Evolutionary conservation across 2,888 invertebrate species (phyloP), one percentile per base, ranked within the genome.

Genomic region (Trisateles emortualis): DNA sequence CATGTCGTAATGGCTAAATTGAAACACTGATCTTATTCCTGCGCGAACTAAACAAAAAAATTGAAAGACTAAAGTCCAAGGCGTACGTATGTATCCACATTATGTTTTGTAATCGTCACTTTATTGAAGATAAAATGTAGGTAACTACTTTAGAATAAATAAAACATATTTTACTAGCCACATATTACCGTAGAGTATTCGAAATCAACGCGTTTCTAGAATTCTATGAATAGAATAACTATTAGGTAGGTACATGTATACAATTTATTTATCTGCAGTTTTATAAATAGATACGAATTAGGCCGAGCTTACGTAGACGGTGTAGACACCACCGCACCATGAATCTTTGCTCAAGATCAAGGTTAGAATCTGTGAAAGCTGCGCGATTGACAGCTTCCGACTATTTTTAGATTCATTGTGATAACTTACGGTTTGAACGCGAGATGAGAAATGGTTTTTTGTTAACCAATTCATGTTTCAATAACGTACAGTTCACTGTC

Each of bases 1-100:
- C 75, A 74, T 72, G 72, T 66, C 68, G 70, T 70, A 65, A 60
- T 68, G 66, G 65, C 68, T 68, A 62, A 66, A 76, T 78, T 72
- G 69, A 75, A 73, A 73, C 62, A 64, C 57, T 60, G 48, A 60
- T 48, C 32, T 57, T 33, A 43, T 46, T 54, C 36, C 45, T 39
- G 40, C 24, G 33, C 48, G n/a, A 46, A 40, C 52, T 42, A 42
- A 14, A 16, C 30, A 44, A 44, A 36, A 35, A 36, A 52, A 52
- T 41, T 32, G 17, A 35, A 32, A 42, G 35, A 33, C 30, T 44
- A 32, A 50, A 45, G 33, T 24, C 16, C 22, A 50, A 29, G 0
- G 32, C 17, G 10, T 38, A 35, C 10, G 24, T 11, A 39, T 10
- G 33, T 29, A 17, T 42, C 9, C 5, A 19, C 19, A 3, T 5